A percentile compares a stretch with the other conserved stretches of the same genome.
Evolutionary conservation across 2,113 vertebrate species (phyloP).

Genomic region (Nibea albiflora): DNA sequence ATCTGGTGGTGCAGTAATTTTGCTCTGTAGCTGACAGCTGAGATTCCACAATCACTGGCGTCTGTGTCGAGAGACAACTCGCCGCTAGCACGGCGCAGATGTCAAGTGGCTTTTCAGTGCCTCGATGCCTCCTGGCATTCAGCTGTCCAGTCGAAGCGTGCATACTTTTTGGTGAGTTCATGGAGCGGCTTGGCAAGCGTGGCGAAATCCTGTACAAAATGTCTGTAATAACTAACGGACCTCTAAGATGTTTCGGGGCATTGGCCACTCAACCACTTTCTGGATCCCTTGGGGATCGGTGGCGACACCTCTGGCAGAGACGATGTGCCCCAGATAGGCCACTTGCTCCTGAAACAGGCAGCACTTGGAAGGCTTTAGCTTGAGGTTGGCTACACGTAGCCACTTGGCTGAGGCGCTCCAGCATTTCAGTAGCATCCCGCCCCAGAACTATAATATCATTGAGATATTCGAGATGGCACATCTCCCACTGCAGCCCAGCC

Average conservation of each 20-base stretch:
- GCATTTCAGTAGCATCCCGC: not conserved
- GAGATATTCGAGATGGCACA: not conserved
- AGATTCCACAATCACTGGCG: no score
- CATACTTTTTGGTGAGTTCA: conserved; percentile 23
- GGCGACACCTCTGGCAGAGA: not conserved
- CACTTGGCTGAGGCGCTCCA: not conserved
- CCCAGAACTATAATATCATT: conserved; percentile 33
- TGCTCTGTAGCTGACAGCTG: not conserved
- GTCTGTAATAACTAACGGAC: not conserved
- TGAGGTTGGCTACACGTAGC: not conserved
- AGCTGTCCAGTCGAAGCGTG: not conserved
- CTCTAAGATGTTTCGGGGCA: not conserved
- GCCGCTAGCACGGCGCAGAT: not conserved
- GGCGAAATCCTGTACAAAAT: not conserved
- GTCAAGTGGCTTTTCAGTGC: not conserved
- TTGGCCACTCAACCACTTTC: not conserved
- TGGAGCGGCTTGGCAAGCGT: not conserved
- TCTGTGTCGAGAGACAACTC: not conserved
- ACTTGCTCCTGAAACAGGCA: conserved; percentile 26
- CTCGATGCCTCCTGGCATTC: not conserved
- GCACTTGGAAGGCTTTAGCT: conserved; percentile 41
- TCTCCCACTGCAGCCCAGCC: conserved; percentile 32
- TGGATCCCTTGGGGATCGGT: not conserved
- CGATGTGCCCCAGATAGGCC: conserved; percentile 10
- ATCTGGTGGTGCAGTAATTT: not conserved